phyloP scores from a whole-genome alignment of 2,888 invertebrate species.

The Apotomis capreana region DNA sequence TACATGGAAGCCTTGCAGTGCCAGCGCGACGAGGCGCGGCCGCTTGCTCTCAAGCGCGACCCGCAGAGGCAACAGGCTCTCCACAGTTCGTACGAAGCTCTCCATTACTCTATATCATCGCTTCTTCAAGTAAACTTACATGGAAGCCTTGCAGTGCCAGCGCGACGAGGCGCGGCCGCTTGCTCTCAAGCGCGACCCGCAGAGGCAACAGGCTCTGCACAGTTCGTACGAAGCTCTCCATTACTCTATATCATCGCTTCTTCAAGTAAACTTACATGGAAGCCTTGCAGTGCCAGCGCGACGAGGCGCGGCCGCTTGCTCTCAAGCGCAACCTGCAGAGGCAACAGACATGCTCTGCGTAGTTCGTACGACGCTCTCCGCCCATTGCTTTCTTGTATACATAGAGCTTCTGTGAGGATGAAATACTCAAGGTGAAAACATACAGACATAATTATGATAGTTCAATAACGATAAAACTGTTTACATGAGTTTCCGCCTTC shows the following conservation, averaged over 20 bases:
- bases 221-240: slow-evolving; percentile 89
- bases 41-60: slow-evolving; percentile 94
- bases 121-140: slow-evolving; percentile 79
- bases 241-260: slow-evolving; percentile 88
- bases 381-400: too few species aligned
- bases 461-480: too few species aligned
- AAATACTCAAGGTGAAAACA: too few species aligned
- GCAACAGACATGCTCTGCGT: slow-evolving; percentile 81
- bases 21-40: slow-evolving; percentile 91
- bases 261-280: slow-evolving; percentile 89
- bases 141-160: too few species aligned
- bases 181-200: too few species aligned
- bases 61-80: slow-evolving; percentile 93
- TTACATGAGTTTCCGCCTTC: too few species aligned
- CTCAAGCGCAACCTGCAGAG: slow-evolving; percentile 94
- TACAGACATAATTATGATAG: too few species aligned
- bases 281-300: slow-evolving; percentile 91
- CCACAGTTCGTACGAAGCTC: slow-evolving; percentile 92
- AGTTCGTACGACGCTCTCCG: too few species aligned
- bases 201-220: too few species aligned
- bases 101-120: slow-evolving; percentile 91
- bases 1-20: slow-evolving; percentile 95
- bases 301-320: slow-evolving; percentile 93
- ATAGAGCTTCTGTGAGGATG: too few species aligned
- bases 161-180: too few species aligned